phyloP scores from a whole-genome alignment of 2,113 vertebrate species.

The Excalfactoria chinensis region DNA sequence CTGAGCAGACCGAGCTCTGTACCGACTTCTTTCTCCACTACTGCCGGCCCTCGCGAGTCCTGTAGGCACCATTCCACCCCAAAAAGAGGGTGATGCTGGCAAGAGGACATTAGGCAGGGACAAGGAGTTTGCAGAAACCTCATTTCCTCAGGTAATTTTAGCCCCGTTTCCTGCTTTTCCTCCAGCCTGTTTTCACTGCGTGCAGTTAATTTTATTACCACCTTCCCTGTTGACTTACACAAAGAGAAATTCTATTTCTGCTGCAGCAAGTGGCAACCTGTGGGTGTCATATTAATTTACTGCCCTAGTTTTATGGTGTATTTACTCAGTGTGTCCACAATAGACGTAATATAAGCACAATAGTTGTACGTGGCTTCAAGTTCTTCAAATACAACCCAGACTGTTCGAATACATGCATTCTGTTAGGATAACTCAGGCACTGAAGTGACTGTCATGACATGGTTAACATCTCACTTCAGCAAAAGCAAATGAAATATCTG shows the following conservation, averaged over 20 bases:
- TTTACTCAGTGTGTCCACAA: not conserved
- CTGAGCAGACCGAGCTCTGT: not conserved
- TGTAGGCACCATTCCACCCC: not conserved
- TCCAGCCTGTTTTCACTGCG: not conserved
- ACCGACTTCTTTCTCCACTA: not conserved
- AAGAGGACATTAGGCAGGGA: not conserved
- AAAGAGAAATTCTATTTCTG: not conserved
- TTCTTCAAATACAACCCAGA: not conserved
- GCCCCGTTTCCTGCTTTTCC: not conserved
- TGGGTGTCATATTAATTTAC: not conserved
- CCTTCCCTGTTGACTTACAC: not conserved
- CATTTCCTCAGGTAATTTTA: not conserved
- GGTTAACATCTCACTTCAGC: not conserved
- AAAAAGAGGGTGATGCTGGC: not conserved
- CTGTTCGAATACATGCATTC: not conserved
- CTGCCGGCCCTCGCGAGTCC: not conserved
- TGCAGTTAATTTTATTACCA: not conserved
- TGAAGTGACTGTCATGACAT: not conserved
- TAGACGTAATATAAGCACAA: not conserved
- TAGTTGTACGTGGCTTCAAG: not conserved
- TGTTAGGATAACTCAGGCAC: not conserved
- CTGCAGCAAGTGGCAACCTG: not conserved
- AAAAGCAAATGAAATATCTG: not conserved
- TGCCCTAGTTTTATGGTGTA: not conserved
- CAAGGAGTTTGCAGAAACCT: not conserved